These are phyloP conservation scores for Drosophila arawakana DNA, from an alignment of 1,140 invertebrate genomes.

Conservation along the genomic window DNA sequence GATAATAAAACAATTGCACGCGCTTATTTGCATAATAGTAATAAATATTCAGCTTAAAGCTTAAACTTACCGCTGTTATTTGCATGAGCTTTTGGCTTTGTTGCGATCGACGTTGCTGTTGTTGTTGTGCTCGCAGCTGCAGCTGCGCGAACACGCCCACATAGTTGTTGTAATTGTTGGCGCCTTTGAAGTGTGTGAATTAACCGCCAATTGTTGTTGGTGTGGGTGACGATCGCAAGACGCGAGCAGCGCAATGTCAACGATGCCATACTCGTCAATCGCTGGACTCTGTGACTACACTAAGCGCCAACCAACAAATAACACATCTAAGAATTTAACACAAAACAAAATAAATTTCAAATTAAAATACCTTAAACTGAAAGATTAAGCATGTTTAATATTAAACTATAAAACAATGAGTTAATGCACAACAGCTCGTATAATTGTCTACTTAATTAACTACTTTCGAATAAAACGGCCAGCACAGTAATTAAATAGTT, in stretches of 20 bases:
- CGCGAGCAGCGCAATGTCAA: conserved; percentile 42
- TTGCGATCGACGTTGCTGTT: conserved; percentile 26
- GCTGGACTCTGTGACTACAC: neutral
- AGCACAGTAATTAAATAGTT: neutral
- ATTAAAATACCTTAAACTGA: neutral
- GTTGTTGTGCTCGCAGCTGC: conserved; percentile 38
- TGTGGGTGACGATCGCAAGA: conserved; percentile 52
- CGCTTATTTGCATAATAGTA: conserved; percentile 66
- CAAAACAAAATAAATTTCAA: neutral
- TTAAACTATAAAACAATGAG: neutral
- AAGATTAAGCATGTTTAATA: neutral
- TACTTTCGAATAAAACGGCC: neutral
- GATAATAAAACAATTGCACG: conserved; percentile 63
- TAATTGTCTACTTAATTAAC: neutral
- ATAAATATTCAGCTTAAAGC: conserved; percentile 9
- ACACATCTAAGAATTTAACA: conserved; percentile 1
- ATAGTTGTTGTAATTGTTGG: conserved; percentile 61
- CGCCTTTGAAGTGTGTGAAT: conserved; percentile 73
- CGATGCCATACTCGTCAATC: conserved; percentile 1
- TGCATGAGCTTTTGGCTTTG: conserved; percentile 43
- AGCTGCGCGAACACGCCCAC: conserved; percentile 52
- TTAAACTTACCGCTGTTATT: conserved; percentile 65
- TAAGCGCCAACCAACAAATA: conserved; percentile 12
- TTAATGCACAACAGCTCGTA: neutral
- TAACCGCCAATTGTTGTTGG: conserved; percentile 54